Evolutionary conservation across 2,888 invertebrate genomes (phyloP).

Genomic region (Anorthoa munda): DNA sequence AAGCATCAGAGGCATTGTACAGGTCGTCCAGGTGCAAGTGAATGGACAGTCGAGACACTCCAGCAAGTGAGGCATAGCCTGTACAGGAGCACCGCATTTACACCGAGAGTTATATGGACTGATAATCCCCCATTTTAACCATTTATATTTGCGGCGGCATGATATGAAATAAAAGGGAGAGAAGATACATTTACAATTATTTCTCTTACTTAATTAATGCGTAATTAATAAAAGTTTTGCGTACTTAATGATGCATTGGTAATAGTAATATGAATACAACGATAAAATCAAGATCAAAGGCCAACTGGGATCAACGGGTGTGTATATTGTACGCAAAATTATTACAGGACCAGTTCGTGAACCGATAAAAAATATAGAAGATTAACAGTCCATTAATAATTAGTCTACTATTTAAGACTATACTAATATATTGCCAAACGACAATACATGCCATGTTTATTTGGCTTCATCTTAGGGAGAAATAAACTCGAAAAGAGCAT

Average conservation of each 20-base stretch:
- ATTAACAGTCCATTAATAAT: no score
- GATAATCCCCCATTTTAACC: no score
- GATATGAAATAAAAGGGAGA: no score
- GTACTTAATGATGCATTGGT: not conserved
- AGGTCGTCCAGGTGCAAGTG: no score
- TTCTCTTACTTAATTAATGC: not conserved
- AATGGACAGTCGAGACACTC: no score
- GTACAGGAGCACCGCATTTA: no score
- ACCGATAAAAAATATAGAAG: not conserved
- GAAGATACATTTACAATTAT: not conserved
- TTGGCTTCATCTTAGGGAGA: not conserved
- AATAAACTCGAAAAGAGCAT: not conserved
- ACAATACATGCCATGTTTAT: not conserved
- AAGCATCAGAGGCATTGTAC: no score
- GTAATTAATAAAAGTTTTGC: slow-evolving; percentile 11
- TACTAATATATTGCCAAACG: not conserved
- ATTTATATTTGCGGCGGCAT: no score
- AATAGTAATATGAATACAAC: not conserved
- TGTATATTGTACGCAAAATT: slow-evolving; percentile 15
- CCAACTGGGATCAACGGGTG: slow-evolving; percentile 31
- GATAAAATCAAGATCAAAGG: slow-evolving; percentile 14
- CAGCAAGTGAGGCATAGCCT: no score
- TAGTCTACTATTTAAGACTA: not conserved
- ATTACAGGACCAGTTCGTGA: slow-evolving; percentile 10
- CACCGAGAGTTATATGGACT: no score